Percentiles rank a stretch among this genome's conserved stretches.
phyloP scores from a whole-genome alignment of 92 coral and sea anemone genomes.

The Porites rus region DNA sequence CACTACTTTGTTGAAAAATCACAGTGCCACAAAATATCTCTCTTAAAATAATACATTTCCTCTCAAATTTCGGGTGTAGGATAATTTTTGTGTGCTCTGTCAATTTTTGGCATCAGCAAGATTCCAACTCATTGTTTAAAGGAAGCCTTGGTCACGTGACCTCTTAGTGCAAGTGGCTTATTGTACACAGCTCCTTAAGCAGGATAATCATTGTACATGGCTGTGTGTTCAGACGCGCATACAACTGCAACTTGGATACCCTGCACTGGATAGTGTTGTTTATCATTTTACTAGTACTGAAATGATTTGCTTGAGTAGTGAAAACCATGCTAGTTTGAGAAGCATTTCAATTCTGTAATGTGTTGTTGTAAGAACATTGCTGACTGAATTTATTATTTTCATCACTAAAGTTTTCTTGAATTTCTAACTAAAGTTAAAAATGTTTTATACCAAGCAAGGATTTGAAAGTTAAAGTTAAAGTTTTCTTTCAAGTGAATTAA shows the following conservation, averaged over 20 bases:
- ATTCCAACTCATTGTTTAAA: too few relatives aligned
- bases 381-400: neutral
- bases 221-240: conserved; percentile 11
- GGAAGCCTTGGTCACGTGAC: too few relatives aligned
- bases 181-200: conserved; percentile 6
- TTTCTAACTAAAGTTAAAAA: neutral
- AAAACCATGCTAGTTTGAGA: conserved; percentile 10
- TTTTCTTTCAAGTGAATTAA: too few relatives aligned
- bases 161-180: neutral
- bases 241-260: conserved; percentile 11
- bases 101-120: too few relatives aligned
- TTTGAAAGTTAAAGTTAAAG: neutral
- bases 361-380: conserved; percentile 12
- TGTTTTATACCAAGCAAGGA: neutral
- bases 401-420: neutral
- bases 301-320: conserved; percentile 10
- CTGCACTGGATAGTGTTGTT: conserved; percentile 4
- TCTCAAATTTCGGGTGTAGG: neutral
- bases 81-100: too few relatives aligned
- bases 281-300: conserved; percentile 2
- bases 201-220: conserved; percentile 4
- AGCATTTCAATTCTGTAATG: conserved; percentile 3
- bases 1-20: neutral
- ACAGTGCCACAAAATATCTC: conserved; percentile 3
- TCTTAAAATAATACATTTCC: conserved; percentile 15